Evolutionary conservation across 2,888 invertebrate genomes (phyloP), one percentile per base, ranked within the genome.

Genomic region (Nomada fucata): DNA sequence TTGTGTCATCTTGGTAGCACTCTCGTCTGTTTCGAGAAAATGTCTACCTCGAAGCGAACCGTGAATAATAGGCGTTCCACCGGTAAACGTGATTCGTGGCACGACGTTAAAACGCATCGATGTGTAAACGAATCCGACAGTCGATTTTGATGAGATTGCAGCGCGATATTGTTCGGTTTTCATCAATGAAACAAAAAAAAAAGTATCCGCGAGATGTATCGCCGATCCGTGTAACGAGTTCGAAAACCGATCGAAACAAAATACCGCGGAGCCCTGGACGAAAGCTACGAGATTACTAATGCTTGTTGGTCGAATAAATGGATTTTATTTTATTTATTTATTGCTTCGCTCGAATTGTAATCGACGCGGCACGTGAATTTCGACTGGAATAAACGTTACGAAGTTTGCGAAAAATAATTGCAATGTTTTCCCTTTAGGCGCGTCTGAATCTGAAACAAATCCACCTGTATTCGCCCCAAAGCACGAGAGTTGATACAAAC

Each of bases 41-140:
- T 70, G 75, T 82, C 81, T 65, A 69, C 60, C 42, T 75, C 44
- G 69, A 82, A 82, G 60, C 75, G 80, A 69, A 75, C 70, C 81
- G 75, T 70, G 79, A 73, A 79, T 82, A 75, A 79, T 75, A 70
- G 50, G 50, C 53, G 67, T 80, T 83, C 29, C 83, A 68, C 26
- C 47, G 52, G 42, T 42, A 44, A 50, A 52, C 60, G n/a, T 53
- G 65, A 57, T 57, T n/a, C 53, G 36, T 44, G 44, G 10, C 42
- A 44, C 50, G 44, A 52, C 59, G 68, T 74, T 79, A 68, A 69
- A 80, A 79, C 50, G 63, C 74, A 74, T 10, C 79, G 57, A 47
- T 55, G 50, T 65, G 79, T 67, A 78, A 72, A 60, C 67, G 23
- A 78, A 74, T 53, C 47, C 67, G 42, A 55, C n/a, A 55, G 67